Evolutionary conservation across 2,113 vertebrate genomes (phyloP), one percentile per base, ranked within the genome.

Genomic region (Cygnus atratus): DNA sequence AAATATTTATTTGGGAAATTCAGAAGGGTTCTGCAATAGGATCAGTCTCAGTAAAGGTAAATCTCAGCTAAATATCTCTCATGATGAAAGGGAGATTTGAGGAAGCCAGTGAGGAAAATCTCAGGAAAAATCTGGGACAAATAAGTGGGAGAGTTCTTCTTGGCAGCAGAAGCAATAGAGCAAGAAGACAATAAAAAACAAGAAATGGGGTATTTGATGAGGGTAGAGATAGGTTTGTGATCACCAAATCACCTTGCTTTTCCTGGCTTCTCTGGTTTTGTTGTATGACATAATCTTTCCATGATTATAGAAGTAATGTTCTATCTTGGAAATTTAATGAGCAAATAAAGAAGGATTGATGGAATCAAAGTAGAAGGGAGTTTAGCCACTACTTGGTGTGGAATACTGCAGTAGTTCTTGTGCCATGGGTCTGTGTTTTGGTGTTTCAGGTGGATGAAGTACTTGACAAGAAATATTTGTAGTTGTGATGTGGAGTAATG

Each of bases 11-110:
- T 41, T 68, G 33, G 29, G n/a, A 83, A 88, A 80, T 70, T 86
- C 46, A 81, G 43, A 88, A 77, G 6, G 21, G 3, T 2, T 61
- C 10, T 3, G 2, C 0, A 0, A 37, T 17, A 87, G 19, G n/a
- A 73, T 66, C 11, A 66, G 41, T 44, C 48, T 46, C 31, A 59
- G 2, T 58, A 76, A 84, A 39, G 29, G 35, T 61, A 26, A 83
- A 41, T 54, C 54, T 74, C 55, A 55, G 24, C 4, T 70, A 13
- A 28, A 41, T 67, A 3, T 39, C 6, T 62, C 31, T 48, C 14
- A 9, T n/a, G 24, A 58, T 13, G 33, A 78, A 88, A 70, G 19
- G 19, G 11, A 70, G 13, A 35, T 76, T 48, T 83, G 48, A 70
- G 29, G 33, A 85, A 54, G 2, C 5, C 29, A 52, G 1, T 37